These are phyloP conservation scores for Crocidura indochinensis DNA, from an alignment of 2,797 vertebrate species.

Conservation along the genomic window DNA sequence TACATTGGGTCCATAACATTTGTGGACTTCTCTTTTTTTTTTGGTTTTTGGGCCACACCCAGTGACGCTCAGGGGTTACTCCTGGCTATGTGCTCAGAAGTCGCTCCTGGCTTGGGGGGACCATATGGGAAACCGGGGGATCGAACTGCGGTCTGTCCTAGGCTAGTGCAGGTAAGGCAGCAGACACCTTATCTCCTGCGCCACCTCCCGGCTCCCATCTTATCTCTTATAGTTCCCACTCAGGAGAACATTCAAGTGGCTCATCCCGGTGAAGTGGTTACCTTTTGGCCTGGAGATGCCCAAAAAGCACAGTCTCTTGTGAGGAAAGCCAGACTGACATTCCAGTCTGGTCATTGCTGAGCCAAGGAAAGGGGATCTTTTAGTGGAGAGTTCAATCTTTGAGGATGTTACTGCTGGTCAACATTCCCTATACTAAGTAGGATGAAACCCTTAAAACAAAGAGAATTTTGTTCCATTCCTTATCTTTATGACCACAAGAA, in stretches of 20 bases:
- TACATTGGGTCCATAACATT: neutral
- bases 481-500: neutral
- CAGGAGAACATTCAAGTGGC: neutral
- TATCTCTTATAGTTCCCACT: conserved; percentile 18
- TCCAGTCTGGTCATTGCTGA: neutral
- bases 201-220: no score
- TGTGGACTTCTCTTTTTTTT: neutral
- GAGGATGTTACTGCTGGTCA: conserved; percentile 1
- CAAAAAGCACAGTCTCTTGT: neutral
- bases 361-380: neutral
- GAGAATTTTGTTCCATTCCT: neutral
- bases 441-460: conserved; percentile 27
- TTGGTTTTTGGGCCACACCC: no score
- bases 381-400: conserved; percentile 30
- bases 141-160: no score
- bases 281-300: neutral
- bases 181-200: no score
- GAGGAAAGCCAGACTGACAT: neutral
- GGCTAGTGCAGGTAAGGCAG: no score
- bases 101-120: no score
- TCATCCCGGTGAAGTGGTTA: neutral
- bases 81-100: no score
- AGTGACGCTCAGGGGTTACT: no score
- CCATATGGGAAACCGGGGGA: no score
- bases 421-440: neutral